Base-by-base conservation (phyloP, 2,797 vertebrate species). In the Megaceryle alcyon region DNA sequence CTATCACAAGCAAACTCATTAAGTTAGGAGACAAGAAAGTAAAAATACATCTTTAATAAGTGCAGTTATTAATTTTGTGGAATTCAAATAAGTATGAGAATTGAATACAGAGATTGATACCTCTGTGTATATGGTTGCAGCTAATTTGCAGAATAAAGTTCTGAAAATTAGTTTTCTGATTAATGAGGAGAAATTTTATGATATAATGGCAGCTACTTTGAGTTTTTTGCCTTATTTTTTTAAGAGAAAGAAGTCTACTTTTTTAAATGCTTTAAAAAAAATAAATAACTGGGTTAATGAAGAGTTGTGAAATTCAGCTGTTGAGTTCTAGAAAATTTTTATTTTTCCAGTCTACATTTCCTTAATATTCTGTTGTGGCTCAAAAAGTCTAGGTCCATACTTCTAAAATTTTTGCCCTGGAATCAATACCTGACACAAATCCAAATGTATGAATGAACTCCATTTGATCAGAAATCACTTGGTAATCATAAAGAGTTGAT, bases 21-120 rank as follows among this genome's bases (percentile, higher is more conserved):
- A 79, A 72, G 9, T 53, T 95, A 78, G 8, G 76, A 78, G 73
- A 60, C 46, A 61, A 16, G 8, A 46, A 88, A 78, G 65, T 86
- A 76, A 92, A 94, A 92, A 84, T 86, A 44, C 16, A 17, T 88
- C 46, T 84, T 88, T 94, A 79, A 86, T 86, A 94, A 94, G 61
- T 72, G n/a, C 8, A 43, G 3, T 91, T 92, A 46, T 78, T 86
- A 76, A 63, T 92, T 90, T 79, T 72, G 19, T 90, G 65, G 25
- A 78, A 81, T 86, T 86, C 14, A 87, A 88, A 78, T 88, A 17
- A 81, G 3, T 65, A 35, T 72, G 31, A 72, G 23, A 70, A 78
- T 90, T 65, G 87, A 92, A 90, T 56, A 54, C 20, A 39, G 35
- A 39, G 49, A 6, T 22, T 77, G 72, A 49, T 81, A 48, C 14